phyloP scores from a whole-genome alignment of 1,140 invertebrate genomes.

The Tribolium madens region DNA sequence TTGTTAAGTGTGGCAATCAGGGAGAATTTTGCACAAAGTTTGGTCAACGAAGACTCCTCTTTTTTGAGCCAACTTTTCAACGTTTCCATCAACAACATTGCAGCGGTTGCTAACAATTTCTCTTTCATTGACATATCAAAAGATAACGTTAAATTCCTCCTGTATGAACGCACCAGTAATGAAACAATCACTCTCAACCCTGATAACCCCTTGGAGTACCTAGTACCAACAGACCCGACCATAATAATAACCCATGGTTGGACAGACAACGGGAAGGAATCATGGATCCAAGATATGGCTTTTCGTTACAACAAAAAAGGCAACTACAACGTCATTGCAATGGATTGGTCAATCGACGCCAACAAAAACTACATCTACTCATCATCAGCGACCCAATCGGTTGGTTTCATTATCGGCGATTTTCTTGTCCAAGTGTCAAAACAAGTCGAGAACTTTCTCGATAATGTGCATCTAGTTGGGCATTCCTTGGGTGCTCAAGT shows the following conservation, averaged over 20 bases:
- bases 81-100: neutral
- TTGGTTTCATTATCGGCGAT: conserved; percentile 49
- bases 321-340: conserved; percentile 32
- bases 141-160: neutral
- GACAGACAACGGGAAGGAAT: neutral
- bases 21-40: neutral
- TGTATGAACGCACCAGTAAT: neutral
- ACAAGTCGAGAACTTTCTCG: conserved; percentile 44
- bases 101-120: neutral
- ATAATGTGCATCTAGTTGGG: conserved; percentile 69
- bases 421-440: conserved; percentile 63
- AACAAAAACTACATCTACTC: conserved; percentile 48
- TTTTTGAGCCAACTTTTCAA: neutral
- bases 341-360: conserved; percentile 52
- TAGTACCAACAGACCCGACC: neutral
- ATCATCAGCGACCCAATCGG: conserved; percentile 45
- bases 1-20: neutral
- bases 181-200: neutral
- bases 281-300: neutral
- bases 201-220: neutral
- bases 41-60: neutral
- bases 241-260: conserved; percentile 24
- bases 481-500: conserved; percentile 73
- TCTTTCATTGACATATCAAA: neutral
- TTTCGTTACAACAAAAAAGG: neutral